Percentiles rank a stretch among this genome's conserved stretches.
phyloP scores from a whole-genome alignment of 1,140 invertebrate genomes.

The Dreissena rostriformis region DNA sequence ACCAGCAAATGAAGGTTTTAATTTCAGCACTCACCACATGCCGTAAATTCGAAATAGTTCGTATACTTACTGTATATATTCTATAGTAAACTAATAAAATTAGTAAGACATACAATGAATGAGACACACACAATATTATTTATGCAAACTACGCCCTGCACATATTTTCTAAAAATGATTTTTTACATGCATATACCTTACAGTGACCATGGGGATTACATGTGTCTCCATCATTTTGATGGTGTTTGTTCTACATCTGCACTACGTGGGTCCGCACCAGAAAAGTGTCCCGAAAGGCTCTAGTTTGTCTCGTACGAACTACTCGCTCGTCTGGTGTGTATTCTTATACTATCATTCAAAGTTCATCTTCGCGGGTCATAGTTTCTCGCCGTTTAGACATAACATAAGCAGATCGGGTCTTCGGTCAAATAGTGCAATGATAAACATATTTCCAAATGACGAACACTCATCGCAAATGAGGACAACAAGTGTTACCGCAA shows the following conservation, averaged over 20 bases:
- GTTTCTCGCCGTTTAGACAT: slow-evolving; percentile 4
- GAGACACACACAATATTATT: no score
- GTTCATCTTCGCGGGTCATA: slow-evolving; percentile 54
- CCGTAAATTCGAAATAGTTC: no score
- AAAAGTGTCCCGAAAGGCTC: slow-evolving; percentile 53
- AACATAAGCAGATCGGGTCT: background rate
- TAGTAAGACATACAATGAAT: no score
- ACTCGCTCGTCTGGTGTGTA: slow-evolving; percentile 60
- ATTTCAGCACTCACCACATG: no score
- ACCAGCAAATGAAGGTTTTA: no score
- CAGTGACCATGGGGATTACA: slow-evolving; percentile 80
- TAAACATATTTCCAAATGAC: background rate
- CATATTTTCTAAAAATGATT: no score
- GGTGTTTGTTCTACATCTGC: slow-evolving; percentile 71
- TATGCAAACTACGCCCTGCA: no score
- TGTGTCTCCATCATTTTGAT: slow-evolving; percentile 81
- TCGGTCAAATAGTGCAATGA: background rate
- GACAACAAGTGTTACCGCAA: background rate
- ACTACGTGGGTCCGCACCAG: slow-evolving; percentile 55
- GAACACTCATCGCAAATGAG: background rate
- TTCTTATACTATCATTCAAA: slow-evolving; percentile 30
- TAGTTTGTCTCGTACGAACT: slow-evolving; percentile 52
- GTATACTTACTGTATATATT: no score
- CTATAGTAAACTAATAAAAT: no score
- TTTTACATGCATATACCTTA: slow-evolving; percentile 79